Evolutionary conservation across 2,888 invertebrate genomes (phyloP), one percentile per base, ranked within the genome.

Genomic region (Apocheima hispidaria): DNA sequence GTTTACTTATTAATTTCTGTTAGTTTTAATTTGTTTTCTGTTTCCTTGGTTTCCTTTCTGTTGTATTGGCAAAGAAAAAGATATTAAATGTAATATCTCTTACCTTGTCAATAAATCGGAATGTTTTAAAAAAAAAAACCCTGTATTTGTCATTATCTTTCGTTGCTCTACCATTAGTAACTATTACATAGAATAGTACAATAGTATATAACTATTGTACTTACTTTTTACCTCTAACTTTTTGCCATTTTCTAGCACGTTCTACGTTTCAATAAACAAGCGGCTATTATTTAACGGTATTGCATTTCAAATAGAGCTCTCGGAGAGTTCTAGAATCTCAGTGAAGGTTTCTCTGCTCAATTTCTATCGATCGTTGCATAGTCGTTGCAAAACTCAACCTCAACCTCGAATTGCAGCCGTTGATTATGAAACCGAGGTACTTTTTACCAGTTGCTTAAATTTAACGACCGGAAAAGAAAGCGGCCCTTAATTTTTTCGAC

Each of bases 271-370:
- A 46, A n/a, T 46, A 12, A 46, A 33, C 30, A 30, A 46, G 18
- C 6, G 0, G 7, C 2, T 30, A 44, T 46, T 26, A 46, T 38
- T 36, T 10, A 40, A 23, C 48, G 21, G 20, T 30, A 51, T 23
- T 14, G 23, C 41, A 51, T 16, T 58, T 36, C n/a, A 21, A 18
- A 46, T 38, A 50, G 30, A 46, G 18, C 18, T 26, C 20, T 4
- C 18, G 28, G 55, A 51, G 30, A 40, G 46, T 62, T 62, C 61
- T 62, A 62, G 61, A 56, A 60, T 23, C 38, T 50, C 14, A 51
- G 30, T 55, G 50, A 54, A 54, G 51, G 56, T 57, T 57, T 62
- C 52, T 21, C 55, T 26, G 52, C 40, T 53, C 0, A 59, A 53
- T 62, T 56, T 62, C 61, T 26, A 61, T 61, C 18, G 55, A 46